A percentile compares a stretch with the other conserved stretches of the same genome.
Conservation (phyloP, 2,888 invertebrate species). For the Eupeodes luniger region DNA sequence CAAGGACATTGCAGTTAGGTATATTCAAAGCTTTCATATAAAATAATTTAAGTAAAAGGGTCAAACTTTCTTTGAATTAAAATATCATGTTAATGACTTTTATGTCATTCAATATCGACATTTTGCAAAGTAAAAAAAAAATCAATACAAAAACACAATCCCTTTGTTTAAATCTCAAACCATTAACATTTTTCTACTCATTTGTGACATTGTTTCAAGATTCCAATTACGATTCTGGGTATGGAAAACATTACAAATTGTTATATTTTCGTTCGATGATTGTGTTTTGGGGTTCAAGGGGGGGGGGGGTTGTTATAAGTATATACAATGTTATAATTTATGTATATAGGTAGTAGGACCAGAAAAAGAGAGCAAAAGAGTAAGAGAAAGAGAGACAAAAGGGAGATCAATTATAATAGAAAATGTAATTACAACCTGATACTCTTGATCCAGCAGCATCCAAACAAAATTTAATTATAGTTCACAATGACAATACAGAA, state of each 20-base stretch:
- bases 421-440: conserved; percentile 54
- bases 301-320: too few species aligned
- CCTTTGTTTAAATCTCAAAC: conserved; percentile 8
- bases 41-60: too few species aligned
- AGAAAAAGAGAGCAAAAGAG: too few species aligned
- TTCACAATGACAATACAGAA: conserved; percentile 42
- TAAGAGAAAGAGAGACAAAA: background rate
- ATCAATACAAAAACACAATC: background rate
- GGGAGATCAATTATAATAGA: conserved; percentile 41
- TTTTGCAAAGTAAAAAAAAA: background rate
- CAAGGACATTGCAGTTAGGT: too few species aligned
- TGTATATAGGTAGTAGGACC: too few species aligned
- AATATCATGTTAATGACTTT: too few species aligned
- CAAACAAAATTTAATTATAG: conserved; percentile 53
- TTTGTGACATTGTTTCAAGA: conserved; percentile 22
- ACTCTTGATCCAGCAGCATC: conserved; percentile 53
- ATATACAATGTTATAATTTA: too few species aligned
- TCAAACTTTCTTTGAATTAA: too few species aligned
- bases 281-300: background rate
- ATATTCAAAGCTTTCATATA: too few species aligned
- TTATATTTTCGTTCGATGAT: conserved; percentile 31
- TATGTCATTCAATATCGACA: background rate
- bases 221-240: conserved; percentile 24
- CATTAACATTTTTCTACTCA: conserved; percentile 2
- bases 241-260: conserved; percentile 19